Evolutionary conservation across 92 coral and sea anemone genomes (phyloP).

Genomic region (Porites evermanni): DNA sequence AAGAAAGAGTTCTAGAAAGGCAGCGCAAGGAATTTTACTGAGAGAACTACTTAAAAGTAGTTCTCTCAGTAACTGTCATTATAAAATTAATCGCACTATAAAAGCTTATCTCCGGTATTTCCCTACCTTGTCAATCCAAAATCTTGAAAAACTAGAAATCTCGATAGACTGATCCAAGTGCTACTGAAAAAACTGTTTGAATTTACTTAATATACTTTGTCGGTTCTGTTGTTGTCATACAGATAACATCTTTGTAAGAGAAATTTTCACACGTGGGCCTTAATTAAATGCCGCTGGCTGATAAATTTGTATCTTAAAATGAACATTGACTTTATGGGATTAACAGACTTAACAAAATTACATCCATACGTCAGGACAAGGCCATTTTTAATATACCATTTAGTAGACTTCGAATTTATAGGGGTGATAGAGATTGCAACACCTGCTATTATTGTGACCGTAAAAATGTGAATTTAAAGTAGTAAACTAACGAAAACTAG

Average conservation of each 20-base stretch:
- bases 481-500: background rate
- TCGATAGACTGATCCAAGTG: background rate
- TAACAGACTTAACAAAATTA: background rate
- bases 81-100: background rate
- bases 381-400: background rate
- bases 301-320: constrained; percentile 2
- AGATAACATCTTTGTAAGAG: no score
- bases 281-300: constrained; percentile 3
- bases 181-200: background rate
- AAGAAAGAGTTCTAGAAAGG: background rate
- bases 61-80: background rate
- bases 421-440: background rate
- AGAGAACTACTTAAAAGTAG: background rate
- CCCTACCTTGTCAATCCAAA: constrained; percentile 6
- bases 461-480: background rate
- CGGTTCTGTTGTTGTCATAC: background rate
- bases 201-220: background rate
- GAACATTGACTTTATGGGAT: constrained; percentile 1
- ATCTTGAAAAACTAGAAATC: background rate
- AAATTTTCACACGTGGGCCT: background rate
- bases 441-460: background rate
- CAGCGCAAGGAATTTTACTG: background rate
- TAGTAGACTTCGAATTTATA: background rate
- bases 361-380: background rate
- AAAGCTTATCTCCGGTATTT: background rate